Base-by-base conservation (phyloP, 2,888 invertebrate species). In the Pomacea canaliculata region DNA sequence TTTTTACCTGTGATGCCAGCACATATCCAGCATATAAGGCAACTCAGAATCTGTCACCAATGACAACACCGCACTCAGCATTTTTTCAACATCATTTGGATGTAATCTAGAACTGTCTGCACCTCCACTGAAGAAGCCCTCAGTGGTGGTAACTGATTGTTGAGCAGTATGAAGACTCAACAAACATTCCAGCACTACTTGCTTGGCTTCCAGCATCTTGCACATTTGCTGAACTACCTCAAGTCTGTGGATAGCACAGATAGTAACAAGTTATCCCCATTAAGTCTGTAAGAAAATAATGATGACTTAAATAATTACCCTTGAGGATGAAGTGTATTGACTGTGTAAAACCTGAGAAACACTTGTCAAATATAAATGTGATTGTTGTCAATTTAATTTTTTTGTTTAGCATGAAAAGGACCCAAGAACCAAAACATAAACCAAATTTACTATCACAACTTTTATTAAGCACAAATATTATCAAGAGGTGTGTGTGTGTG, bases 151-250 rank as follows among this genome's bases (percentile, higher is more conserved):
- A 46, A 66, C 23, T 0, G 48, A 48, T 19, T 60, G 60, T 48
- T n/a, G 48, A 13, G 48, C 19, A 46, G 66, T 27, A 12, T 18
- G 59, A 18, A 73, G 60, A 49, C 49, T 66, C 27, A 77, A 49
- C 37, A 73, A 62, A 49, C 78, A 71, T 23, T 59, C 75, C 62
- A 78, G 71, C 46, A 74, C 67, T 16, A 71, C 68, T 71, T 71
- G 62, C 23, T 37, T 74, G 9, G 60, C 19, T 51, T 74, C 71
- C n/a, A 13, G 48, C 16, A n/a, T 27, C 7, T 56, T 13, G 51
- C 78, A 78, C 71, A 78, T 27, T 56, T 78, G 60, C 19, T 72
- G 73, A 27, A 78, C 51, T 7, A 78, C 60, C 49, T 71, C 68
- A 51, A 69, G 16, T 68, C 78, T 78, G 78, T 7, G 56, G 48